Base-by-base conservation (phyloP, 1,140 invertebrate species). In the Ceratina australensis region DNA sequence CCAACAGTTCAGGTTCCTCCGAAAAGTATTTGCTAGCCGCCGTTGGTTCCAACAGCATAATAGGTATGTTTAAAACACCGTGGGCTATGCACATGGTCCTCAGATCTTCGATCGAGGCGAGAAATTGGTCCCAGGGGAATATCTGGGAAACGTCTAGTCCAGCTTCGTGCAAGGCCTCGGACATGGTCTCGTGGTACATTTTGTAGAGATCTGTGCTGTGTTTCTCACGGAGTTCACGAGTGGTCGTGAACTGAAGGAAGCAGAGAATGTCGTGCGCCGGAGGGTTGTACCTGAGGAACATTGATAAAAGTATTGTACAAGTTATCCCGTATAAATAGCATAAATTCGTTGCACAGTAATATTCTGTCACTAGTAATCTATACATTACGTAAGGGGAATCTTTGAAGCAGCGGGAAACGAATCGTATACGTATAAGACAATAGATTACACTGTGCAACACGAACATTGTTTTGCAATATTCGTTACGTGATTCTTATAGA, bases 261-360 rank as follows among this genome's bases (percentile, higher is more conserved):
- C 82, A 84, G 20, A 90, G 42, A 10, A 95, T 92, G 78, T 95
- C 94, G 16, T 93, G 90, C 10, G 93, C 93, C 0, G 94, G 93
- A 22, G 94, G 93, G 56, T 92, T 93, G 83, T 92, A 94, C 50
- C 92, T 90, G 33, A 42, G 33, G 33, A 42, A 60, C 7, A 81
- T 72, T 2, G 1, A 15, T 20, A 28, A 49, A 42, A 69, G 42
- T 20, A 28, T 50, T 20, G 7, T n/a, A 24, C 33, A 20, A 16
- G 47, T 16, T 49, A 13, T 52, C 13, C 0, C 3, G 5, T 42
- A 3, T 42, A n/a, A 54, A 54, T 54, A 10, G 52, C n/a, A n/a
- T 54, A 54, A 54, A n/a, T 2, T 52, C 12, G 12, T 52, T 52
- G 50, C 2, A 18, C n/a, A 16, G 52, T 18, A 8, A 10, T 42